Evolutionary conservation across 2,888 invertebrate genomes (phyloP), one percentile per base, ranked within the genome.

Genomic region (Apotomis betuletana): DNA sequence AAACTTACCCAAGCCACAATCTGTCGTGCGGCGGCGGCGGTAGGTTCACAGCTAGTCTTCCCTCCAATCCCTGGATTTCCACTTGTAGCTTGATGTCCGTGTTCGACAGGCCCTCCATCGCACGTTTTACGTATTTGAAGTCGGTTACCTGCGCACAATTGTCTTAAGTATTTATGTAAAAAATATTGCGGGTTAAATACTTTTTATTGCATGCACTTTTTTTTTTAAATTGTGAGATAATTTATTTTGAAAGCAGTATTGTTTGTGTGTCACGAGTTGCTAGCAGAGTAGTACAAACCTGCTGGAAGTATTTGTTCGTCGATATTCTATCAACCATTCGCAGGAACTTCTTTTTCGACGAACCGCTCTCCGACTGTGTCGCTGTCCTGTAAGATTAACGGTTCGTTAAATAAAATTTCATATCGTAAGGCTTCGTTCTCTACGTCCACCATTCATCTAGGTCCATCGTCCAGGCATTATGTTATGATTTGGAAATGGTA

Each of bases 11-110:
- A 79, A 97, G 95, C 98, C 98, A 98, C n/a, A 98, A 82, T 70
- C 98, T 93, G 88, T 98, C 98, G 75, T 97, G 96, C 0, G 98
- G 98, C 54, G 98, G 97, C 38, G 97, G 96, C 12, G 98, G 98
- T 79, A 98, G 94, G 87, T 98, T 98, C 71, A 98, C 79, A 4
- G 96, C 96, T 70, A 98, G 90, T 41, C 96, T 95, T 1, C 98
- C 98, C 76, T 95, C 95, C 57, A 98, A 89, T 49, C 95, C 95
- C 75, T 96, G 96, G 58, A 98, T 91, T 84, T 97, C 97, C n/a
- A 98, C 96, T 79, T 96, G 96, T 75, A 98, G 93, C 77, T 97
- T 95, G 69, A 98, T 95, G 76, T 97, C 97, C 0, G 98, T 98
- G 83, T 98, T 97, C 3, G 98, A 97, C 4, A 98, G 96, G 5